A percentile compares a stretch with the other conserved stretches of the same genome.
These are phyloP conservation scores for Mus spretus DNA, from an alignment of 2,797 vertebrate genomes.

Conservation along the genomic window DNA sequence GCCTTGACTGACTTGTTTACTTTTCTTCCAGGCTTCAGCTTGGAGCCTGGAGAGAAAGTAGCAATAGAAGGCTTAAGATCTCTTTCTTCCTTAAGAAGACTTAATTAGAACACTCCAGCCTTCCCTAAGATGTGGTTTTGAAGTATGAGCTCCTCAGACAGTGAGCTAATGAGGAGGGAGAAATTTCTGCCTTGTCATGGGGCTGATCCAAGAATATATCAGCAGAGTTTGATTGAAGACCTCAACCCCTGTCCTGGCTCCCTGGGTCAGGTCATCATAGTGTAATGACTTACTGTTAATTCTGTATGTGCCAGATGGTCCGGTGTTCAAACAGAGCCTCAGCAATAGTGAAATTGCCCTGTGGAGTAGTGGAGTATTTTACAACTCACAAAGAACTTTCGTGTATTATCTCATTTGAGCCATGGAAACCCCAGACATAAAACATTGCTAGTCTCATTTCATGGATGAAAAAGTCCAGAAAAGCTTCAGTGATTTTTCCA, in stretches of 20 bases:
- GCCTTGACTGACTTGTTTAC: slow-evolving; percentile 34
- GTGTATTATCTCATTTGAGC: slow-evolving; percentile 62
- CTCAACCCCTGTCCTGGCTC: not conserved
- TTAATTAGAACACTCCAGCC: slow-evolving; percentile 17
- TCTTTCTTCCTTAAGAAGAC: slow-evolving; percentile 14
- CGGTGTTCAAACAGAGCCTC: not conserved
- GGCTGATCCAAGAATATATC: not conserved
- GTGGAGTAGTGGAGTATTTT: not conserved
- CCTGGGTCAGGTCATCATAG: not conserved
- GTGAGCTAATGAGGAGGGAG: not conserved
- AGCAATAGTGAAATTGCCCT: slow-evolving; percentile 25
- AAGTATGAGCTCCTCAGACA: slow-evolving; percentile 1
- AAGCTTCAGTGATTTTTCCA: slow-evolving; percentile 54
- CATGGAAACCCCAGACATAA: slow-evolving; percentile 63
- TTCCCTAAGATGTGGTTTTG: slow-evolving; percentile 66
- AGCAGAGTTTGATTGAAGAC: not conserved
- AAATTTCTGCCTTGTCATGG: slow-evolving; percentile 2
- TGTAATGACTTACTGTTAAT: slow-evolving; percentile 10
- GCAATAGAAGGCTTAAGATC: not conserved
- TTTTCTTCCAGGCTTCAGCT: not conserved
- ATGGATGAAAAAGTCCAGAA: slow-evolving; percentile 55
- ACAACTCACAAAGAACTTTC: slow-evolving; percentile 16
- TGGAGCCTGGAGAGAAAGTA: not conserved
- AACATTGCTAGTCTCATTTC: slow-evolving; percentile 53
- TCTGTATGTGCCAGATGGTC: not conserved